Evolutionary conservation across 2,797 vertebrate species (phyloP), one percentile per base, ranked within the genome.

Genomic region (Agapornis canus): DNA sequence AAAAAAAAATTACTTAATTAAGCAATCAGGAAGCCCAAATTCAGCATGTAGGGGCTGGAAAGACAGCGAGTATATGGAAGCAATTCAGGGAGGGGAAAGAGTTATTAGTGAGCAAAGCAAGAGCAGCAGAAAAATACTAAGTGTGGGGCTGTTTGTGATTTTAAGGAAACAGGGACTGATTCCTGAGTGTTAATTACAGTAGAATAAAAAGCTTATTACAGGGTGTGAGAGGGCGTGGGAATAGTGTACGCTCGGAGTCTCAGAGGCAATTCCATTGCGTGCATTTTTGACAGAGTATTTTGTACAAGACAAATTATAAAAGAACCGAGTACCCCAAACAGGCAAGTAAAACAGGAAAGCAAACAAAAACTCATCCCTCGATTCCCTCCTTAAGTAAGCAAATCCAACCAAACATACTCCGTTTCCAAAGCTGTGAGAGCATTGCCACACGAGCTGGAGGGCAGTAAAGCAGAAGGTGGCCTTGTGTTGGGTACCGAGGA

Each of bases 1-100:
- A 95, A 56, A 79, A 95, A n/a, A 94, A 95, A 95, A 57, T 51
- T 7, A 43, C n/a, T 94, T 82, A 87, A 86, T 92, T 93, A 89
- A 76, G 42, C 48, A 90, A 89, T 64, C 60, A 47, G 37, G 80
- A 87, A 94, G 70, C 64, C 95, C 15, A 25, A 94, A 65, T 86
- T 86, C 89, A 81, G 42, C 68, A 81, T 39, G 78, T 73, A 91
- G 94, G 82, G 84, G 19, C 57, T 95, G 76, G 86, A 93, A 94
- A 93, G 92, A 64, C 79, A 90, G 68, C 1, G 16, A 83, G 42
- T 65, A 40, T 82, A 69, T 71, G 52, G 91, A 96, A 96, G 80
- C 61, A 90, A 17, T 56, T 69, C 60, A 71, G 88, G 78, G 68
- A 90, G 75, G 45, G 42, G 40, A 92, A 65, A 31, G 37, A 52